A percentile compares a stretch with the other conserved stretches of the same genome.
These are phyloP conservation scores for Oscheius sp. DNA, from an alignment of 2,888 invertebrate genomes.

Conservation along the genomic window DNA sequence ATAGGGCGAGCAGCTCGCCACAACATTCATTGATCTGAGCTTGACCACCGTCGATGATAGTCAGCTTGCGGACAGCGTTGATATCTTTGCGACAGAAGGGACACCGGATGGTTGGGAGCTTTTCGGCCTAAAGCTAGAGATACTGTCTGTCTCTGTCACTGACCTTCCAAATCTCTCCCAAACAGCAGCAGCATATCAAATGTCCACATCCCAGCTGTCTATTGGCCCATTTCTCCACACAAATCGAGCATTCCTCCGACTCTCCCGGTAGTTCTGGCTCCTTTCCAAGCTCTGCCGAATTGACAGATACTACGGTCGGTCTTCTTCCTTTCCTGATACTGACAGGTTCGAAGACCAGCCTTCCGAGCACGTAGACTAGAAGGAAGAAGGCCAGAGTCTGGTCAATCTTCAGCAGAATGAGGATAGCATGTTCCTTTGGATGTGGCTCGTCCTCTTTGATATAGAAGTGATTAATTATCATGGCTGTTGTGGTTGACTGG, in stretches of 20 bases:
- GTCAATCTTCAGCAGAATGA: slow-evolving; percentile 37
- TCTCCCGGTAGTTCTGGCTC: slow-evolving; percentile 17
- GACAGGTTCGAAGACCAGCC: slow-evolving; percentile 39
- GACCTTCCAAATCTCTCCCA: slow-evolving; percentile 40
- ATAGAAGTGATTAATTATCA: slow-evolving; percentile 38
- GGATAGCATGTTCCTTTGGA: slow-evolving; percentile 26
- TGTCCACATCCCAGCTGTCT: slow-evolving; percentile 41
- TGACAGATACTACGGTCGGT: neutral
- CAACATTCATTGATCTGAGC: slow-evolving; percentile 32
- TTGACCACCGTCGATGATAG: slow-evolving; percentile 20
- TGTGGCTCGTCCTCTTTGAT: slow-evolving; percentile 38
- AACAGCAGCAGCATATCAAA: slow-evolving; percentile 47
- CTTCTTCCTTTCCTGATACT: slow-evolving; percentile 29
- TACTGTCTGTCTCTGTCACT: neutral
- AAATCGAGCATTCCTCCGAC: slow-evolving; percentile 41
- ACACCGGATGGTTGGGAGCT: slow-evolving; percentile 7
- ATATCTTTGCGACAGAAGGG: slow-evolving; percentile 37
- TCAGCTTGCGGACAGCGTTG: neutral
- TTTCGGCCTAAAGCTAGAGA: slow-evolving; percentile 19
- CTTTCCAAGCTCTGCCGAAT: neutral
- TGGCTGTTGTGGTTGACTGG: slow-evolving; percentile 33
- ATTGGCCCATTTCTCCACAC: slow-evolving; percentile 38
- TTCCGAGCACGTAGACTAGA: slow-evolving; percentile 32
- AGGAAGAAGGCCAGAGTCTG: slow-evolving; percentile 38
- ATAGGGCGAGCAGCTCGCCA: slow-evolving; percentile 11